Conservation (phyloP, 2,113 vertebrate genomes). For the Chunga burmeisteri region DNA sequence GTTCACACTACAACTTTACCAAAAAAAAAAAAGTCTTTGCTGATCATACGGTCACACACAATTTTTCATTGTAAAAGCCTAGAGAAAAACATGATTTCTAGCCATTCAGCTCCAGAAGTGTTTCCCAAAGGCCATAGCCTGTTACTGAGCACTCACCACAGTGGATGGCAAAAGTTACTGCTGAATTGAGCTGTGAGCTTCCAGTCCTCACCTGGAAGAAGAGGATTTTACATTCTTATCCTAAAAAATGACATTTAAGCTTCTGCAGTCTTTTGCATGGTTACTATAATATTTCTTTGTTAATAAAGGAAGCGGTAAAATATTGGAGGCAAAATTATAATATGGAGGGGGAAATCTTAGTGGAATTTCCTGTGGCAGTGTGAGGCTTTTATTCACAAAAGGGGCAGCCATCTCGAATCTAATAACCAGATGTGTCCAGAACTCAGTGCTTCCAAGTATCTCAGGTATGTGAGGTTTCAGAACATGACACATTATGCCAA, state of each 20-base stretch:
- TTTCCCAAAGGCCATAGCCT: not conserved
- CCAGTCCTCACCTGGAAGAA: not conserved
- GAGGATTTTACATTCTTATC: not conserved
- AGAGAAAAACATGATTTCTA: not conserved
- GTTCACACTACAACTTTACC: not conserved
- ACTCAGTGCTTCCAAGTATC: constrained; percentile 22
- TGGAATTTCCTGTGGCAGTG: not conserved
- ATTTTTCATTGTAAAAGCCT: not conserved
- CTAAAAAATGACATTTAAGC: not conserved
- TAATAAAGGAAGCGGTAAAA: not conserved
- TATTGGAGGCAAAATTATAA: not conserved
- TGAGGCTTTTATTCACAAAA: not conserved
- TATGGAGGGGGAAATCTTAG: not conserved
- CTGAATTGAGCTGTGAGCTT: not conserved
- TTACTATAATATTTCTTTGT: not conserved
- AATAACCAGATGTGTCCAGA: constrained; percentile 36
- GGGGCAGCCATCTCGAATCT: not conserved
- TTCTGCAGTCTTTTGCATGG: not conserved
- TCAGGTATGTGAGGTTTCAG: constrained; percentile 37
- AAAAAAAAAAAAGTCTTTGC: not conserved
- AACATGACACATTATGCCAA: not conserved
- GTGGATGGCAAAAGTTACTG: not conserved
- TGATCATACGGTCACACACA: not conserved
- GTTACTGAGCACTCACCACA: not conserved
- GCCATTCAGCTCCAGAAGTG: not conserved